Conservation (phyloP, 2,797 vertebrate species). For the Acomys russatus region DNA sequence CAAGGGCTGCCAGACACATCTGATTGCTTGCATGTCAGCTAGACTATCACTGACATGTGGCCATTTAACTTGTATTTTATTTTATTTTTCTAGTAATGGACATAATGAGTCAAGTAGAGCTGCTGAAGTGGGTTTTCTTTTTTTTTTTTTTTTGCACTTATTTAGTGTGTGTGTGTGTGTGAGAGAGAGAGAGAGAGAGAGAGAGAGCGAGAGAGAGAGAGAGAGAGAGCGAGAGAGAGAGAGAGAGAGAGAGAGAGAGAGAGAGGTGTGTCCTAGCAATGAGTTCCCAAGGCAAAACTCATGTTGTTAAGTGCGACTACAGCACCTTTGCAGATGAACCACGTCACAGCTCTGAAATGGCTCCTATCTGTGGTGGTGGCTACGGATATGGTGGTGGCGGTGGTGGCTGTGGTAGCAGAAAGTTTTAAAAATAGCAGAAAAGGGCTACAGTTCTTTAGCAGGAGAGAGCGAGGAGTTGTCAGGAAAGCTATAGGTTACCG, state of each 20-base stretch:
- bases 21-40: background rate
- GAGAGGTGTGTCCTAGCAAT: background rate
- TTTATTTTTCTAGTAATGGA: background rate
- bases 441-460: background rate
- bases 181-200: background rate
- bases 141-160: background rate
- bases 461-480: background rate
- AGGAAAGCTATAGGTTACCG: constrained; percentile 80
- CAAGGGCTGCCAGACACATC: background rate
- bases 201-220: too few species aligned
- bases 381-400: background rate
- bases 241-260: too few species aligned
- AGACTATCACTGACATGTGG: constrained; percentile 9
- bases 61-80: constrained; percentile 17
- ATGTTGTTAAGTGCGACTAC: background rate
- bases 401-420: background rate
- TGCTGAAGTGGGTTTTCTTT: background rate
- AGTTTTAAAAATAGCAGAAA: background rate
- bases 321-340: background rate
- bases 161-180: background rate
- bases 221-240: background rate
- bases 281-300: background rate
- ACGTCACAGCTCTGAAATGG: background rate
- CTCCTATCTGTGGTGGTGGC: background rate
- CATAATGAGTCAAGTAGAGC: background rate